A percentile compares a stretch with the other conserved stretches of the same genome.
Conservation (phyloP, 2,113 vertebrate species). For the Cyanoramphus novaezelandiae region DNA sequence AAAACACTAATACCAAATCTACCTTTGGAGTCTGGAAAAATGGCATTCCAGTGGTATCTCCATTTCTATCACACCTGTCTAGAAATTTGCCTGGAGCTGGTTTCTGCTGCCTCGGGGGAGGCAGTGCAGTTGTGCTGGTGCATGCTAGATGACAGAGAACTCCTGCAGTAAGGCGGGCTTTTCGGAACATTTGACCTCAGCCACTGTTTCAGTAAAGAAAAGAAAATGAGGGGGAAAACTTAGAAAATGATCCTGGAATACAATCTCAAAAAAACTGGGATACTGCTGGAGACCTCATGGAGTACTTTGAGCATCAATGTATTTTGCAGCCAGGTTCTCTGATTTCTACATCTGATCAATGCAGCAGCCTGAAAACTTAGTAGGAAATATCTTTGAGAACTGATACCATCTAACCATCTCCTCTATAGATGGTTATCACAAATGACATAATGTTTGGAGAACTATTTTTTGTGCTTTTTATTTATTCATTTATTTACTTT, state of each 20-base stretch:
- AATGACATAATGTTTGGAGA: neutral
- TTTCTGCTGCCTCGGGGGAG: neutral
- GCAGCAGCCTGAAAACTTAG: neutral
- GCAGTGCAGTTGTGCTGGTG: neutral
- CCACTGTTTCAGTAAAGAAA: neutral
- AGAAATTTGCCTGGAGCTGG: neutral
- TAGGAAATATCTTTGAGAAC: neutral
- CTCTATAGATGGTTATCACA: neutral
- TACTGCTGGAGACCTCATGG: neutral
- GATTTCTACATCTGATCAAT: neutral
- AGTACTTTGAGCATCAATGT: neutral
- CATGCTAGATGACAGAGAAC: neutral
- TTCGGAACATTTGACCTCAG: neutral
- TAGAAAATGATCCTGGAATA: neutral
- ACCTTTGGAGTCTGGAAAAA: neutral
- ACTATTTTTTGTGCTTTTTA: neutral
- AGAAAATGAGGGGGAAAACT: accelerated
- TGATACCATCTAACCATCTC: neutral
- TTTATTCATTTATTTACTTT: neutral
- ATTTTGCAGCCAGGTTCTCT: neutral
- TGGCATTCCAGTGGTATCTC: neutral
- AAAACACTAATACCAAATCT: neutral
- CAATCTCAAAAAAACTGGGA: neutral
- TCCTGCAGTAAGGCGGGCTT: neutral
- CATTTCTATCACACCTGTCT: neutral